Percentiles rank a stretch among this genome's conserved stretches.
Conservation (phyloP, 1,140 invertebrate species). For the Eufriesea mexicana region DNA sequence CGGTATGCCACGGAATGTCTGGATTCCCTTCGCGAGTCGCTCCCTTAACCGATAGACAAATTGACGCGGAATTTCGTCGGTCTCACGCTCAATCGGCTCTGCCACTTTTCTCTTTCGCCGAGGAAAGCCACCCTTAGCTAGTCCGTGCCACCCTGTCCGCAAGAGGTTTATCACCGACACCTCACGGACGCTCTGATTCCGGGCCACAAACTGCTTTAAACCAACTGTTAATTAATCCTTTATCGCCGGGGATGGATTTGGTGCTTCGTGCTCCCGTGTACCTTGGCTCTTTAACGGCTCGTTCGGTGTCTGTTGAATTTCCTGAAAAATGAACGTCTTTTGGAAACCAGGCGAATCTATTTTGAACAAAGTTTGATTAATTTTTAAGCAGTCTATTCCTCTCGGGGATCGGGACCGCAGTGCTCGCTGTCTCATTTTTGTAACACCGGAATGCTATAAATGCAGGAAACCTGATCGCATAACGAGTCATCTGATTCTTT, state of each 20-base stretch:
- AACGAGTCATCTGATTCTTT: background rate
- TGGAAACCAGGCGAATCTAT: too few relatives aligned
- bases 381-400: too few relatives aligned
- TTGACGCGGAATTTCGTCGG: slow-evolving; percentile 76
- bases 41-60: slow-evolving; percentile 69
- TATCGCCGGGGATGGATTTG: slow-evolving; percentile 41
- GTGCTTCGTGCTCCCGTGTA: background rate
- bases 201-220: slow-evolving; percentile 54
- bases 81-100: slow-evolving; percentile 69
- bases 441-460: background rate
- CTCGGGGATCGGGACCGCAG: too few relatives aligned
- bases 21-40: slow-evolving; percentile 58
- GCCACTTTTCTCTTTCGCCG: slow-evolving; percentile 54
- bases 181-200: slow-evolving; percentile 54
- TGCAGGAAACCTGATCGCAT: background rate
- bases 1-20: slow-evolving; percentile 71
- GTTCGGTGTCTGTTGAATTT: background rate
- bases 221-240: slow-evolving; percentile 62
- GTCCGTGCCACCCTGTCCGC: slow-evolving; percentile 56
- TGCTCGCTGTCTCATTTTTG: background rate
- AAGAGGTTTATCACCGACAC: slow-evolving; percentile 68
- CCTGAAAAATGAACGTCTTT: too few relatives aligned
- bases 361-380: too few relatives aligned
- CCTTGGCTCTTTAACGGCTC: background rate
- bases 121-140: slow-evolving; percentile 36